These are phyloP conservation scores for Tenebrosternarchus preto DNA, from an alignment of 2,113 vertebrate species.

Conservation along the genomic window DNA sequence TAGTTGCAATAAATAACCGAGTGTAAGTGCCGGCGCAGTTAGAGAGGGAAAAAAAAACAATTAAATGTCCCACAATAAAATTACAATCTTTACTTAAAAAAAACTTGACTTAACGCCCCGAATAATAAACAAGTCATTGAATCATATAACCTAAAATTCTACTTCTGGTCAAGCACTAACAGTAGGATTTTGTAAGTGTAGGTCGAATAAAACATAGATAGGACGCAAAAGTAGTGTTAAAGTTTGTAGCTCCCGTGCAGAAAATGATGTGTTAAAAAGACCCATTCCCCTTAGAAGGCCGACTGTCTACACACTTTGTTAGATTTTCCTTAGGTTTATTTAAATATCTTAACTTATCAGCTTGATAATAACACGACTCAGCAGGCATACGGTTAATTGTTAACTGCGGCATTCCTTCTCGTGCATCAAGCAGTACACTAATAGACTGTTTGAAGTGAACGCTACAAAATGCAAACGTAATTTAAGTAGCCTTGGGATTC, in stretches of 20 bases:
- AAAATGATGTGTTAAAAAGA: constrained; percentile 21
- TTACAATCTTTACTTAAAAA: not conserved
- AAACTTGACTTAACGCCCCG: not conserved
- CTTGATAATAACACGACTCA: not conserved
- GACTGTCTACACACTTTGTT: not conserved
- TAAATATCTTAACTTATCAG: not conserved
- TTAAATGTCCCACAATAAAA: not conserved
- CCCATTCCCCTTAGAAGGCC: not conserved
- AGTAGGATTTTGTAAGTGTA: too few species aligned
- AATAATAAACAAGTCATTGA: not conserved
- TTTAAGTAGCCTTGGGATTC: not conserved
- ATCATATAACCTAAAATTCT: not conserved
- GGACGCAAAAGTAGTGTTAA: constrained; percentile 17
- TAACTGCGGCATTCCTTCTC: constrained; percentile 50
- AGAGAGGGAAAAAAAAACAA: not conserved
- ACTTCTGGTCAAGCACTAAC: not conserved
- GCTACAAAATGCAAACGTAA: not conserved
- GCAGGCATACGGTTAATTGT: constrained; percentile 7
- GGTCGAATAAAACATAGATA: constrained; percentile 1
- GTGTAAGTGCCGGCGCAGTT: constrained; percentile 22
- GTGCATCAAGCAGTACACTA: not conserved
- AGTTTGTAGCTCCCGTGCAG: constrained; percentile 36
- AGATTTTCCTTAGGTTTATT: not conserved
- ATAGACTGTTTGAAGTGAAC: not conserved
- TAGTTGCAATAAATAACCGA: constrained; percentile 40